phyloP scores from a whole-genome alignment of 2,797 vertebrate species.

The Eulemur mongoz region DNA sequence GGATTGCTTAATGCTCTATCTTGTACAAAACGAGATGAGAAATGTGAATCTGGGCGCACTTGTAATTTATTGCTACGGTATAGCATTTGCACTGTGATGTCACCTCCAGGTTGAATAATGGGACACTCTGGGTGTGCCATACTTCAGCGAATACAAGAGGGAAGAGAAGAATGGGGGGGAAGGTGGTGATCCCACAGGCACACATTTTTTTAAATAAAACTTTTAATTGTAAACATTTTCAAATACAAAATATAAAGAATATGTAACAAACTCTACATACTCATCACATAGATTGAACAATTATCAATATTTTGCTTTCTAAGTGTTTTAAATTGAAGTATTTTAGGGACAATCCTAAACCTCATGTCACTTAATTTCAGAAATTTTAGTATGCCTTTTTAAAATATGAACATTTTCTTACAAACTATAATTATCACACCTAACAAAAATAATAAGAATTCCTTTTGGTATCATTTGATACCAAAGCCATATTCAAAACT shows the following conservation, averaged over 20 bases:
- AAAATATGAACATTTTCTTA: not conserved
- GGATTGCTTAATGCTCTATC: conserved; percentile 34
- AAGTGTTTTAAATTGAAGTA: not conserved
- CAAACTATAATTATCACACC: not conserved
- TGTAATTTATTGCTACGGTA: conserved; percentile 48
- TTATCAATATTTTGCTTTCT: not conserved
- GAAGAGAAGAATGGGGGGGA: not conserved
- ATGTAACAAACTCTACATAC: not conserved
- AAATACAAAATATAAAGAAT: not conserved
- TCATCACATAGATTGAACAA: not conserved
- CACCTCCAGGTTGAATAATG: not conserved
- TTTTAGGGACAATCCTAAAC: not conserved
- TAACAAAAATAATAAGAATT: not conserved
- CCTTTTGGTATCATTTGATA: not conserved
- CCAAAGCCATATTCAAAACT: not conserved
- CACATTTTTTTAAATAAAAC: not conserved
- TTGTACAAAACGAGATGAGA: conserved; percentile 56
- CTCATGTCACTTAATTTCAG: not conserved
- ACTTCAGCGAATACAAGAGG: not conserved
- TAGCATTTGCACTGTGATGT: conserved; percentile 3
- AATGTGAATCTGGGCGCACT: not conserved
- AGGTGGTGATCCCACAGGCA: not conserved
- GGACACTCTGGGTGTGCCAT: not conserved
- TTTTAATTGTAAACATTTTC: not conserved
- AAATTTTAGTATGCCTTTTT: not conserved